Percentiles rank a stretch among this genome's conserved stretches.
Evolutionary conservation across 1,140 invertebrate species (phyloP).

Genomic region (Vanessa atalanta): DNA sequence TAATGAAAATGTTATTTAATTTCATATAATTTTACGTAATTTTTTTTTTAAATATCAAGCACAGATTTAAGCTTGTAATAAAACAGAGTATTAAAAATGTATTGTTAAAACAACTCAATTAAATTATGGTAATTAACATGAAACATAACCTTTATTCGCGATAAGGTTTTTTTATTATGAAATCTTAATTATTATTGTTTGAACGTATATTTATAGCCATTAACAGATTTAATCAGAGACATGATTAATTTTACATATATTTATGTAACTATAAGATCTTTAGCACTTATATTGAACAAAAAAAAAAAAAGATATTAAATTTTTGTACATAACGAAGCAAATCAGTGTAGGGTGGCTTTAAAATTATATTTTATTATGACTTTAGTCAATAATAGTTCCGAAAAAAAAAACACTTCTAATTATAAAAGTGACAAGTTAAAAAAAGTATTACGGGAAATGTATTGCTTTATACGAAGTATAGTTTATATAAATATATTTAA

Average conservation of each 20-base stretch:
- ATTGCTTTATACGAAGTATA: no score
- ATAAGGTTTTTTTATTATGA: constrained; percentile 20
- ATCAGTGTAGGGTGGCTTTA: not conserved
- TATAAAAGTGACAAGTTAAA: no score
- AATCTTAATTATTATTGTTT: constrained; percentile 14
- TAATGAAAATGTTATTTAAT: constrained; percentile 17
- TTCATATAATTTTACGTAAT: constrained; percentile 11
- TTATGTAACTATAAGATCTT: not conserved
- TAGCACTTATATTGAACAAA: not conserved
- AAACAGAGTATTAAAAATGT: constrained; percentile 20
- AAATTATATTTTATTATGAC: not conserved
- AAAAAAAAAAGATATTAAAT: not conserved
- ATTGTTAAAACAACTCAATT: constrained; percentile 33
- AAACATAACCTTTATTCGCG: constrained; percentile 8
- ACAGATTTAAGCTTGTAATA: constrained; percentile 19
- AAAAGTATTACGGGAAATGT: no score
- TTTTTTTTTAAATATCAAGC: constrained; percentile 8
- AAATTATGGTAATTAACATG: constrained; percentile 25
- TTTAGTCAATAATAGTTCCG: no score
- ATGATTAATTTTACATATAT: not conserved
- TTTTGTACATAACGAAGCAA: constrained; percentile 8
- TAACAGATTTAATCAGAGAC: not conserved
- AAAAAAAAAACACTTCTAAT: no score
- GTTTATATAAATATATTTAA: no score
- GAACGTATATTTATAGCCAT: not conserved